Evolutionary conservation across 2,113 vertebrate species (phyloP).

Genomic region (Cyprinus carpio): DNA sequence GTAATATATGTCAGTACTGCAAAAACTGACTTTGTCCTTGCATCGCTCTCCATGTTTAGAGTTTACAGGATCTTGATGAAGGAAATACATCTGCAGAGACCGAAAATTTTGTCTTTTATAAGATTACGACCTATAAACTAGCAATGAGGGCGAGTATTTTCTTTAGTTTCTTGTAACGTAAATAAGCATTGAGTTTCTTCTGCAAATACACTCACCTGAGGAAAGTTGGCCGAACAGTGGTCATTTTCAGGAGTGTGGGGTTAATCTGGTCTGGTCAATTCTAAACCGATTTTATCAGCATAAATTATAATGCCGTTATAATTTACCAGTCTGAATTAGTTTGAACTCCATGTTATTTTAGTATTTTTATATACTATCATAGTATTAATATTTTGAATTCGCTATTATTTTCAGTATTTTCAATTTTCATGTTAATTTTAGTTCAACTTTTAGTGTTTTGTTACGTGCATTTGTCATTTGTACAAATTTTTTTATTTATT

Average conservation of each 20-base stretch:
- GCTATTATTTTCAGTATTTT: too few species aligned
- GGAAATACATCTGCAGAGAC: slow-evolving; percentile 1
- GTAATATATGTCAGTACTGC: background rate
- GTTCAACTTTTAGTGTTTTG: too few species aligned
- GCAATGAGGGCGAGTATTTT: background rate
- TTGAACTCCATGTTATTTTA: too few species aligned
- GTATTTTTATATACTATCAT: too few species aligned
- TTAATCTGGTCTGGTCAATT: background rate
- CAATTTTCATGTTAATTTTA: too few species aligned
- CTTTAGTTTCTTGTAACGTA: background rate
- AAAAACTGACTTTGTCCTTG: slow-evolving; percentile 6
- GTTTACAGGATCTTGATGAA: slow-evolving; percentile 7
- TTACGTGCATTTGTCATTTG: too few species aligned
- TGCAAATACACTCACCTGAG: background rate
- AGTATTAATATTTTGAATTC: too few species aligned
- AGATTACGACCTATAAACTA: background rate
- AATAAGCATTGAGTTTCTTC: background rate
- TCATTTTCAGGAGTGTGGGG: background rate
- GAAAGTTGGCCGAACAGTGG: background rate
- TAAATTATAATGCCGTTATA: too few species aligned
- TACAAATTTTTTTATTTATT: too few species aligned
- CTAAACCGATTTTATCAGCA: too few species aligned
- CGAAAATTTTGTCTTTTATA: background rate
- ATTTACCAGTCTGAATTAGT: too few species aligned
- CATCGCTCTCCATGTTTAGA: slow-evolving; percentile 21